A percentile compares a stretch with the other conserved stretches of the same genome.
Evolutionary conservation across 2,888 invertebrate species (phyloP).

Genomic region (Pantelozetes paolii): DNA sequence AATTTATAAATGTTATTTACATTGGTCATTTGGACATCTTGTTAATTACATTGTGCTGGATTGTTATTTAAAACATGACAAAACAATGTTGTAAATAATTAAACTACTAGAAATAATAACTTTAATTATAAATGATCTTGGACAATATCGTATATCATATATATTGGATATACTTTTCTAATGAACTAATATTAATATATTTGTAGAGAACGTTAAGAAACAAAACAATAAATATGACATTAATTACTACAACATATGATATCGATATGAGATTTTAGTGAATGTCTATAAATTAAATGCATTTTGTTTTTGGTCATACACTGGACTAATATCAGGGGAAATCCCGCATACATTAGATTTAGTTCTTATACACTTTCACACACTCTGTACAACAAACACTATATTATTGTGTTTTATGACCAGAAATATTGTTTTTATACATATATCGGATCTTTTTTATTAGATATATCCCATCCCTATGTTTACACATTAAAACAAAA

Average conservation of each 20-base stretch:
- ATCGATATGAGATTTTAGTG: background rate
- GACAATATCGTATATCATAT: no score
- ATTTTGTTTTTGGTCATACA: background rate
- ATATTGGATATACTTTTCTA: no score
- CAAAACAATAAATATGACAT: no score
- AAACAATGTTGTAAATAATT: no score
- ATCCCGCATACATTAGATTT: conserved; percentile 3
- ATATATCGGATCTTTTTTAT: background rate
- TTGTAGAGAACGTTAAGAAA: no score
- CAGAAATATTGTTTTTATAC: background rate
- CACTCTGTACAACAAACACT: background rate
- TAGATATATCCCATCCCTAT: background rate
- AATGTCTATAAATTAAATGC: background rate
- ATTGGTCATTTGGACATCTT: no score
- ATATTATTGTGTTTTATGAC: conserved; percentile 13
- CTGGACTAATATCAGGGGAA: background rate
- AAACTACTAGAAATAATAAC: no score
- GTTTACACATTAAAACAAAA: background rate
- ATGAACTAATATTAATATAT: no score
- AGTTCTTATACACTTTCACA: background rate
- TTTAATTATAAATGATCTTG: no score
- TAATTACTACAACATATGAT: background rate
- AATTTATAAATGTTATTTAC: no score
- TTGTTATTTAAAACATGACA: no score
- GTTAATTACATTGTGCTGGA: no score